Conservation (phyloP, 2,888 invertebrate genomes). For the Acrobasis suavella region DNA sequence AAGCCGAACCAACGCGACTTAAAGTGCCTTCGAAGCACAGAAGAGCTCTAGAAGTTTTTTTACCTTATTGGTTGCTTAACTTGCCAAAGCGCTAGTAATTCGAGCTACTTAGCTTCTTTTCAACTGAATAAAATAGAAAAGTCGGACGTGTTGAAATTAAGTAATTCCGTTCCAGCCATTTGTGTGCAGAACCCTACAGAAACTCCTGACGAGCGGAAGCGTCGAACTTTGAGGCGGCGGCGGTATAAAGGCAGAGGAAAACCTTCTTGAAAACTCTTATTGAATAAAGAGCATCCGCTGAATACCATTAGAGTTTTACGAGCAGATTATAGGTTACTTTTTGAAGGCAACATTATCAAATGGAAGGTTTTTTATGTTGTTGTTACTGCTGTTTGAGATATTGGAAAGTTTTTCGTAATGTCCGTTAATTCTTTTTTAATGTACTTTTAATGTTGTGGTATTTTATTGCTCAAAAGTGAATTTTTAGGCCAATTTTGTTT, state of each 20-base stretch:
- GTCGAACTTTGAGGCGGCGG: not conserved
- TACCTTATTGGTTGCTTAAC: no score
- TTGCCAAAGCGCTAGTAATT: no score
- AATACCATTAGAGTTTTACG: conserved; percentile 2
- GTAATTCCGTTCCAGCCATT: not conserved
- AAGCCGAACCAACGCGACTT: no score
- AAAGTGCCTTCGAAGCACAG: no score
- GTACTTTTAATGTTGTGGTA: no score
- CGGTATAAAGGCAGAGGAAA: conserved; percentile 3
- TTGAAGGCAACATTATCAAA: not conserved
- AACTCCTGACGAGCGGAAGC: not conserved
- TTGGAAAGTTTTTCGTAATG: conserved; percentile 1
- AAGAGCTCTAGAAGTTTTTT: no score
- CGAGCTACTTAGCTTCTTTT: no score
- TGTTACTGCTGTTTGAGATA: not conserved
- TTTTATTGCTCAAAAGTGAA: no score
- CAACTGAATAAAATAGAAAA: not conserved
- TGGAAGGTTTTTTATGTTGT: not conserved
- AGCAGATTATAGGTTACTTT: conserved; percentile 5
- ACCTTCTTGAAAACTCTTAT: conserved; percentile 8
- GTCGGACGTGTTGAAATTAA: not conserved
- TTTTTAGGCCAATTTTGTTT: no score
- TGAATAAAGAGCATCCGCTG: conserved; percentile 8
- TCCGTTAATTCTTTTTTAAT: not conserved
- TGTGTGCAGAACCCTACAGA: not conserved